A percentile compares a stretch with the other conserved stretches of the same genome.
Evolutionary conservation across 2,888 invertebrate species (phyloP).

Genomic region (Oscheius sp.): DNA sequence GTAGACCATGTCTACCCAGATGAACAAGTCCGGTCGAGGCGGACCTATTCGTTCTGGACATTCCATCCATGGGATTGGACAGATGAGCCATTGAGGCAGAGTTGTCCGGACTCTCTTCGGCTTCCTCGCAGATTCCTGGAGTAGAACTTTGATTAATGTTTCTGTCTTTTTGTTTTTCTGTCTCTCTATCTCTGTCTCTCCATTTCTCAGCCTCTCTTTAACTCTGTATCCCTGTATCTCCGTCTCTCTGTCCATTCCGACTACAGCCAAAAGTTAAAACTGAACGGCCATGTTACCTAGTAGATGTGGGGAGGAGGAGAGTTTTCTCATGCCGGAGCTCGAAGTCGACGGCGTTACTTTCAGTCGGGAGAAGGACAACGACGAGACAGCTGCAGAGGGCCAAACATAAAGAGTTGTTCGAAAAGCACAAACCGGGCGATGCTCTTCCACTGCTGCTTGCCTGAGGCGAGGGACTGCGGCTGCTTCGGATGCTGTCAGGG

Average conservation of each 20-base stretch:
- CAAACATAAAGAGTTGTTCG: neutral
- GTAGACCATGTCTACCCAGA: constrained; percentile 45
- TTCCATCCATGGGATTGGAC: constrained; percentile 29
- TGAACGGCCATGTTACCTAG: constrained; percentile 48
- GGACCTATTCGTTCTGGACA: constrained; percentile 41
- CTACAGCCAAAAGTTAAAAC: neutral
- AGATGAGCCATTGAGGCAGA: constrained; percentile 18
- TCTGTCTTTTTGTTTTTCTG: neutral
- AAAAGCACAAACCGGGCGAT: constrained; percentile 49
- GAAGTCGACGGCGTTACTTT: constrained; percentile 59
- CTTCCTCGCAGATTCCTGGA: constrained; percentile 64
- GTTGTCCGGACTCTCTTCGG: constrained; percentile 52
- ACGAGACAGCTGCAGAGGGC: constrained; percentile 43
- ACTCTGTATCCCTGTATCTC: too few relatives aligned
- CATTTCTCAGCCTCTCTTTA: too few relatives aligned
- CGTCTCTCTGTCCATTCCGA: too few relatives aligned
- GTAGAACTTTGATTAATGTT: neutral
- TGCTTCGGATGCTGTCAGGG: constrained; percentile 69
- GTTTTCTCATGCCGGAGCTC: constrained; percentile 69
- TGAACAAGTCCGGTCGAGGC: constrained; percentile 59
- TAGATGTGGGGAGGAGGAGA: constrained; percentile 72
- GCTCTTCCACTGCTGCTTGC: constrained; percentile 65
- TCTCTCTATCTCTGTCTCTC: too few relatives aligned
- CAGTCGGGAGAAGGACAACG: constrained; percentile 60
- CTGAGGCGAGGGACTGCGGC: constrained; percentile 67